Evolutionary conservation across 1,140 invertebrate species (phyloP).

Genomic region (Drosophila tani): DNA sequence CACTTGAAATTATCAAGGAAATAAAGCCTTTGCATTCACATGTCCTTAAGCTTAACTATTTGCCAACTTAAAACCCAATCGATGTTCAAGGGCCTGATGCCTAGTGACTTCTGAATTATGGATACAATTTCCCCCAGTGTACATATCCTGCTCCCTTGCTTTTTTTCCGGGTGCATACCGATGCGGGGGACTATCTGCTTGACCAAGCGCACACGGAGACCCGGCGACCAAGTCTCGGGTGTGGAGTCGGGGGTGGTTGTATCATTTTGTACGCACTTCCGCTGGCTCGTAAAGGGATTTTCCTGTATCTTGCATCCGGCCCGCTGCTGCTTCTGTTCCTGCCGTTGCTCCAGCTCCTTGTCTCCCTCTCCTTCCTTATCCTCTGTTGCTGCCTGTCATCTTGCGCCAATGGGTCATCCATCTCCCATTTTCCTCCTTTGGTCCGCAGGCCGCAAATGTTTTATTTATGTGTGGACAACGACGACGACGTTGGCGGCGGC

Average conservation of each 20-base stretch:
- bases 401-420: constrained; percentile 83
- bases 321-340: constrained; percentile 16
- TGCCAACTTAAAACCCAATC: background rate
- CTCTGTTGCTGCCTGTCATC: constrained; percentile 59
- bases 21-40: background rate
- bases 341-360: background rate
- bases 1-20: background rate
- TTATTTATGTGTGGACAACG: constrained; percentile 81
- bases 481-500: constrained; percentile 42
- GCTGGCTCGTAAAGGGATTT: constrained; percentile 81
- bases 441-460: constrained; percentile 77
- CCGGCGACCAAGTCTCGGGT: constrained; percentile 21
- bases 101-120: background rate
- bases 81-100: background rate
- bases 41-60: no score
- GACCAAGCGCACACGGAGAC: constrained; percentile 70
- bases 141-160: no score
- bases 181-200: constrained; percentile 66
- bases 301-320: constrained; percentile 69
- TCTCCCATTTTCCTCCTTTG: constrained; percentile 72
- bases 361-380: constrained; percentile 3
- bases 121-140: constrained; percentile 1
- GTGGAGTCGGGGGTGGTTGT: constrained; percentile 37
- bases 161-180: constrained; percentile 45
- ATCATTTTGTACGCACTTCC: constrained; percentile 84